Conservation (phyloP, 2,797 vertebrate genomes). For the Rachycentron canadum region DNA sequence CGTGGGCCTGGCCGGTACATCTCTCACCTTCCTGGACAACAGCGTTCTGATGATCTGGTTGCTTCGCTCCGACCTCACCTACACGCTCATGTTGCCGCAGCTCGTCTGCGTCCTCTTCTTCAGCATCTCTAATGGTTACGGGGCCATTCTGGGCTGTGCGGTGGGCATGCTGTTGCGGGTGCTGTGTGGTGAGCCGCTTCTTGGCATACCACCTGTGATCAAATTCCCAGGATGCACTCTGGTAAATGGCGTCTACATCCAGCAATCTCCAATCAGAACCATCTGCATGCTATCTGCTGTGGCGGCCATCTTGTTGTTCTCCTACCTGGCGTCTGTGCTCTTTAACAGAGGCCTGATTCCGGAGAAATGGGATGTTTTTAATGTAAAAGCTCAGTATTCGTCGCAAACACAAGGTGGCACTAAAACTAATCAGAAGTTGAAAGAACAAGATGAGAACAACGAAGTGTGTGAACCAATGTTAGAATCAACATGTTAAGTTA, state of each 20-base stretch:
- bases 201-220: constrained; percentile 74
- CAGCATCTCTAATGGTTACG: constrained; percentile 81
- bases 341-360: constrained; percentile 68
- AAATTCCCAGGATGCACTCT: constrained; percentile 80
- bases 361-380: constrained; percentile 69
- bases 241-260: constrained; percentile 72
- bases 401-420: constrained; percentile 8
- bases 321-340: constrained; percentile 60
- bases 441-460: constrained; percentile 49
- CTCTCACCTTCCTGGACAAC: constrained; percentile 83
- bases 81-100: constrained; percentile 85
- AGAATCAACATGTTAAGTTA: constrained; percentile 62
- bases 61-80: constrained; percentile 85
- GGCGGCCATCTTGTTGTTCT: constrained; percentile 72
- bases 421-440: constrained; percentile 32
- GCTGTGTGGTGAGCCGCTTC: constrained; percentile 70
- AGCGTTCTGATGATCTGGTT: constrained; percentile 84
- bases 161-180: constrained; percentile 61
- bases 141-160: constrained; percentile 71
- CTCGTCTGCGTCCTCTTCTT: constrained; percentile 85
- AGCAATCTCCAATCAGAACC: constrained; percentile 85
- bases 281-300: constrained; percentile 83
- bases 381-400: constrained; percentile 45
- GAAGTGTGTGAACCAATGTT: constrained; percentile 69
- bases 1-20: constrained; percentile 77